Evolutionary conservation across 1,140 invertebrate genomes (phyloP), one percentile per base, ranked within the genome.

Genomic region (Ceratosolen solmsi): DNA sequence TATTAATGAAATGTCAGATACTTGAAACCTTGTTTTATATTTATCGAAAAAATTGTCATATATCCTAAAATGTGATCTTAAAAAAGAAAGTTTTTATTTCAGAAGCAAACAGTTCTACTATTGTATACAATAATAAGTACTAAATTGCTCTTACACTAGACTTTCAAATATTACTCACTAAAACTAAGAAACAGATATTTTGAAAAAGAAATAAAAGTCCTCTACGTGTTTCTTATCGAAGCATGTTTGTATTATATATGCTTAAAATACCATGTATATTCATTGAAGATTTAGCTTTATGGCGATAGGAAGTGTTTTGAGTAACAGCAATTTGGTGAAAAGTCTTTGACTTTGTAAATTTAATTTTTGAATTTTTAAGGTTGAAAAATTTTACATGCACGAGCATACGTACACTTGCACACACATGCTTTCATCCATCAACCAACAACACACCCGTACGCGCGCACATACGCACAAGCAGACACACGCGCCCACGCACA

Each of bases 191-290:
- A 65, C 25, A 30, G 38, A 46, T 46, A 51, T 49, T 76, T 54
- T 17, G 41, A 65, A 65, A 65, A 30, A 8, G 9, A 33, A 77
- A 65, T 63, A 65, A 65, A 77, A 63, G 38, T 77, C 65, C 15
- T 56, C 49, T 33, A 49, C 25, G 7, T 73, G 27, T 54, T 72
- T 73, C 54, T 54, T 73, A 17, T 5, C 9, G 2, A 22, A 4
- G 36, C 22, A n/a, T 15, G 15, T 49, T 33, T 60, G 51, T 49
- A 30, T 33, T 68, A 17, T 22, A 22, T 63, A 30, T n/a, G 36
- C 56, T 60, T 63, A 73, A 73, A 73, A 73, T 80, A 73, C 68
- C 3, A 79, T 79, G 33, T 70, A 70, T 79, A 79, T 79, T 79
- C 63, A 79, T 70, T 54, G 76, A 38, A 51, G 2, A 51, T 51